Evolutionary conservation across 1,140 invertebrate genomes (phyloP).

Genomic region (Bombus turneri): DNA sequence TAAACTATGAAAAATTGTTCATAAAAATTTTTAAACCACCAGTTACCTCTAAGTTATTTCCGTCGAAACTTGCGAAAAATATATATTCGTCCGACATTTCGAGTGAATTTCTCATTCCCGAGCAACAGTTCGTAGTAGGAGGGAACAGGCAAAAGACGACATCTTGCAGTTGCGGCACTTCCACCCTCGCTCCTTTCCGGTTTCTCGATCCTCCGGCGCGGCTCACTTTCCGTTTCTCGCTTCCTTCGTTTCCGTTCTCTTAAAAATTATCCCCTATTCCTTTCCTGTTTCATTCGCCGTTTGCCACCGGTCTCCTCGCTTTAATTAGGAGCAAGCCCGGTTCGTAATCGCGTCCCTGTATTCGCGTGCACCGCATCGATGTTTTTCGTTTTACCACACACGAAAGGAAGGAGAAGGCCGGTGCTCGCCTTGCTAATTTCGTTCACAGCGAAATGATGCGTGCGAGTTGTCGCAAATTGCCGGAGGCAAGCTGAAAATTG

Average conservation of each 20-base stretch:
- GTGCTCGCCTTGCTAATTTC: slow-evolving; percentile 21
- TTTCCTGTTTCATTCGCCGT: neutral
- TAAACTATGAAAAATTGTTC: too few relatives aligned
- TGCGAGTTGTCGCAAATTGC: slow-evolving; percentile 42
- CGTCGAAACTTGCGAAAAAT: neutral
- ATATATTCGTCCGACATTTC: neutral
- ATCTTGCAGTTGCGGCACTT: neutral
- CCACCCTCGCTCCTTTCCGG: neutral
- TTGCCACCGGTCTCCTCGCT: neutral
- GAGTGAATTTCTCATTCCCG: neutral
- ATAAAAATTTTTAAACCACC: neutral
- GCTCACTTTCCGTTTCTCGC: slow-evolving; percentile 25
- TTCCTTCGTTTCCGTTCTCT: slow-evolving; percentile 29
- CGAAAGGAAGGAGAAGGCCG: too few relatives aligned
- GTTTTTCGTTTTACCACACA: slow-evolving; percentile 19
- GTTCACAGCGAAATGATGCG: slow-evolving; percentile 37
- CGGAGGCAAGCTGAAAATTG: slow-evolving; percentile 31
- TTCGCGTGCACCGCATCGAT: neutral
- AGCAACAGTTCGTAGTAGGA: slow-evolving; percentile 29
- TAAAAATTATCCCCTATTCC: slow-evolving; percentile 18
- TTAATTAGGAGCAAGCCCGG: slow-evolving; percentile 29
- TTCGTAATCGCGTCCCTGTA: slow-evolving; percentile 17
- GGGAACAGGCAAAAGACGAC: slow-evolving; percentile 16
- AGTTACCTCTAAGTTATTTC: neutral
- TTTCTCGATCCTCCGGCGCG: slow-evolving; percentile 2